These are phyloP conservation scores for Champsocephalus esox DNA, from an alignment of 2,797 vertebrate genomes.

Conservation along the genomic window DNA sequence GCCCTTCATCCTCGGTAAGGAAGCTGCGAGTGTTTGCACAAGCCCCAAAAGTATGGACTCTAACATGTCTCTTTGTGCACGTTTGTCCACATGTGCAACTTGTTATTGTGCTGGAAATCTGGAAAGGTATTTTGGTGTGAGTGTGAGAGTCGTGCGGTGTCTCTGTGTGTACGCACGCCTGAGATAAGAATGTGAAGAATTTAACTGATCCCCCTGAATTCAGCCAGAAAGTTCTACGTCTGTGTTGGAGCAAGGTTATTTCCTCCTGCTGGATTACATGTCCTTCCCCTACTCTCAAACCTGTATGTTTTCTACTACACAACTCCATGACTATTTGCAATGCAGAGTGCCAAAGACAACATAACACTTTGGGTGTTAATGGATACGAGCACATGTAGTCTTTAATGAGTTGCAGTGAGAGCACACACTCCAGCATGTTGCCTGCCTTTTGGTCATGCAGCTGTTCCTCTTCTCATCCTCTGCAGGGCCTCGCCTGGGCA, in stretches of 20 bases:
- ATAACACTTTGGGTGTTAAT: conserved; percentile 71
- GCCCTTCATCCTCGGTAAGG: conserved; percentile 95
- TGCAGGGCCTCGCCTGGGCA: conserved; percentile 96
- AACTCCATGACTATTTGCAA: conserved; percentile 48
- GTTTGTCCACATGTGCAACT: conserved; percentile 1
- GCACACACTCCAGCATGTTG: conserved; percentile 61
- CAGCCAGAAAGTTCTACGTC: conserved; percentile 51
- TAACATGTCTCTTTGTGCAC: background rate
- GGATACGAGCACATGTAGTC: conserved; percentile 52
- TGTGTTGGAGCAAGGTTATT: conserved; percentile 36
- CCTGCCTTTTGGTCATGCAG: conserved; percentile 82
- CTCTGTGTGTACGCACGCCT: conserved; percentile 50
- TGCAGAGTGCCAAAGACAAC: conserved; percentile 69
- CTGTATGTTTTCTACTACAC: conserved; percentile 27
- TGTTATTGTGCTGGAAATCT: conserved; percentile 5
- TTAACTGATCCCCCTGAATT: conserved; percentile 70
- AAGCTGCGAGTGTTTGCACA: conserved; percentile 38
- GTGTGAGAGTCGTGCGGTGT: conserved; percentile 34
- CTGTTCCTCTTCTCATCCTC: conserved; percentile 71
- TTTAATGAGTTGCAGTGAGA: conserved; percentile 68
- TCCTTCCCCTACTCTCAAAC: conserved; percentile 18
- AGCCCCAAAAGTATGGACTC: background rate
- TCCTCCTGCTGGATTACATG: conserved; percentile 37
- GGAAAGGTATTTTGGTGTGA: conserved; percentile 18
- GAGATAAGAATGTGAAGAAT: conserved; percentile 82